Evolutionary conservation across 92 coral and sea anemone species (phyloP), one percentile per base, ranked within the genome.

Genomic region (Virgularia gustaviana): DNA sequence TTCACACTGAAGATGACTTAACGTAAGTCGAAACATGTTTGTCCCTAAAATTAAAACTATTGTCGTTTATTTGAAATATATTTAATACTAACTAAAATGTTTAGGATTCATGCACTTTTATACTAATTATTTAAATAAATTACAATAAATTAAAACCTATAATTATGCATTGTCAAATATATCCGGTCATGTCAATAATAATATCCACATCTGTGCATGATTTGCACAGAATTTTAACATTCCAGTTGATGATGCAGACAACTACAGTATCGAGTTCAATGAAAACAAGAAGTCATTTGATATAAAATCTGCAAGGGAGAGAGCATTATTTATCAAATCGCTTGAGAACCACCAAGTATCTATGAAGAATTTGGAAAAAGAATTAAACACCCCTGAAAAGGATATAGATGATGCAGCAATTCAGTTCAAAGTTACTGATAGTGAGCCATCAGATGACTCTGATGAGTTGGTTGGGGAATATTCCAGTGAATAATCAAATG

Each of bases 351-450:
- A 51, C 37, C 49, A 31, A 2, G 33, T 5, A 1, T 2, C 4
- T 2, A 62, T 36, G 70, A 36, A 34, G 38, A 49, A 62, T n/a
- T 5, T 62, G 25, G 70, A 62, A 34, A 62, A 62, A 36, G 49
- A 62, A 36, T 35, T 62, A 49, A 33, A 27, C 6, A 4, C 38
- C 12, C 23, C 9, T 33, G 70, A 36, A 37, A 62, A 37, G 29
- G 70, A 62, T 31, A 62, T 62, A 2, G 47, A 62, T 2, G 47
- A 47, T 4, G 55, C 18, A 47, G 47, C 3, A 16, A 7, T 62
- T 35, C 28, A 34, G 19, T 36, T 36, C 38, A 47, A 62, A 37
- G 51, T 35, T 15, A 36, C 12, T 16, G 30, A n/a, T 16, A 62
- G 49, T 62, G 70, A 62, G 27, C 38, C 70, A 1, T 47, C 36